These are phyloP conservation scores for Myotis planiceps DNA, from an alignment of 2,797 vertebrate species.

Conservation along the genomic window DNA sequence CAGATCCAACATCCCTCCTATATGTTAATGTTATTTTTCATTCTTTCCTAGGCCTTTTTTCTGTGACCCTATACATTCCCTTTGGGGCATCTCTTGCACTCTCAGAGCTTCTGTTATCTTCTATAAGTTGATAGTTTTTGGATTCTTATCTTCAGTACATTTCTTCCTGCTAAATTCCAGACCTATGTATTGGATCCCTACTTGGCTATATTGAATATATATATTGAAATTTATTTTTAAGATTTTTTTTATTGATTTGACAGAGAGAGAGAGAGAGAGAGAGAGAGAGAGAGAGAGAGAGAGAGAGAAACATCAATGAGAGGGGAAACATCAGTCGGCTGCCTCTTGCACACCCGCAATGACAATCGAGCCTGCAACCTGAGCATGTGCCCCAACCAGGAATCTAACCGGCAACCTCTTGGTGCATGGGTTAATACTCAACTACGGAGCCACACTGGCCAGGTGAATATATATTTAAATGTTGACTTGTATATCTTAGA, in stretches of 20 bases:
- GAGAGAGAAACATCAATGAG: no score
- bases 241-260: no score
- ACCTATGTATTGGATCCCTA: neutral
- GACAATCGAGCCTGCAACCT: no score
- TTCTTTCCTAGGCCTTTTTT: neutral
- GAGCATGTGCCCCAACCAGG: no score
- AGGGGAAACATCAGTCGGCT: no score
- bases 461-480: no score
- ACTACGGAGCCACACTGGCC: no score
- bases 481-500: neutral
- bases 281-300: no score
- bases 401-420: no score
- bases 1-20: neutral
- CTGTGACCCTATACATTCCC: neutral
- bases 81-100: neutral
- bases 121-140: neutral
- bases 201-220: neutral
- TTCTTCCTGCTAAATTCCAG: conserved; percentile 20
- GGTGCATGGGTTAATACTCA: no score
- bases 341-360: no score
- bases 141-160: neutral
- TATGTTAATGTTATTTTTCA: neutral
- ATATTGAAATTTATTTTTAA: neutral
- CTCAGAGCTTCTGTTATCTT: neutral
- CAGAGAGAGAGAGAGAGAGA: no score